Evolutionary conservation across 2,888 invertebrate species (phyloP).

Genomic region (Tipula helvola): DNA sequence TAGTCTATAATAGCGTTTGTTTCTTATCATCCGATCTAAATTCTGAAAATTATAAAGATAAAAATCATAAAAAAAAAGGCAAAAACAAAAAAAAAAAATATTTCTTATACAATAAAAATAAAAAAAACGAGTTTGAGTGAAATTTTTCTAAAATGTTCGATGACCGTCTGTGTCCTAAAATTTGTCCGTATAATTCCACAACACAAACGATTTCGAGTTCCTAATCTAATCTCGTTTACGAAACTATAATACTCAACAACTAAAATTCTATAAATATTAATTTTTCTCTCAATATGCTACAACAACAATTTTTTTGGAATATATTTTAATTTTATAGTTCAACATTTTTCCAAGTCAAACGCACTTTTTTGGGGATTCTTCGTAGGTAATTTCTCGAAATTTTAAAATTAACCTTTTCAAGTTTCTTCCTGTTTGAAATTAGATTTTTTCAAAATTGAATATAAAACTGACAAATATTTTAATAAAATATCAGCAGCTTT

Average conservation of each 20-base stretch:
- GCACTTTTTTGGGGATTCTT: neutral
- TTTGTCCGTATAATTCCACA: neutral
- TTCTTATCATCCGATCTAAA: neutral
- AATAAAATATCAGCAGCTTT: too few relatives aligned
- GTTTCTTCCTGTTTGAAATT: too few relatives aligned
- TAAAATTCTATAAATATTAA: neutral
- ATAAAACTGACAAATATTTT: too few relatives aligned
- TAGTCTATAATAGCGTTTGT: neutral
- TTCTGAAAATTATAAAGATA: neutral
- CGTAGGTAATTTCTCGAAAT: too few relatives aligned
- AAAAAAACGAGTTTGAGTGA: neutral
- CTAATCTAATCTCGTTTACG: neutral
- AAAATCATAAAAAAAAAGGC: neutral
- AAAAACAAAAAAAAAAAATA: neutral
- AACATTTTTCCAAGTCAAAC: neutral
- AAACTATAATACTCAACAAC: neutral
- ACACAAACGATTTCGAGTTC: neutral
- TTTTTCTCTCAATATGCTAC: neutral
- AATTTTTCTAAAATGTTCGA: neutral
- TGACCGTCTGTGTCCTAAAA: neutral
- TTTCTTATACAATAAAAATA: neutral
- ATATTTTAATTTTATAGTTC: neutral
- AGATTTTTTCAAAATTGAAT: too few relatives aligned
- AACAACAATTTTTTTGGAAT: neutral
- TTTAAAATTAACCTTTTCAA: too few relatives aligned